Evolutionary conservation across 2,113 vertebrate species (phyloP), one percentile per base, ranked within the genome.

Genomic region (Otolemur garnettii): DNA sequence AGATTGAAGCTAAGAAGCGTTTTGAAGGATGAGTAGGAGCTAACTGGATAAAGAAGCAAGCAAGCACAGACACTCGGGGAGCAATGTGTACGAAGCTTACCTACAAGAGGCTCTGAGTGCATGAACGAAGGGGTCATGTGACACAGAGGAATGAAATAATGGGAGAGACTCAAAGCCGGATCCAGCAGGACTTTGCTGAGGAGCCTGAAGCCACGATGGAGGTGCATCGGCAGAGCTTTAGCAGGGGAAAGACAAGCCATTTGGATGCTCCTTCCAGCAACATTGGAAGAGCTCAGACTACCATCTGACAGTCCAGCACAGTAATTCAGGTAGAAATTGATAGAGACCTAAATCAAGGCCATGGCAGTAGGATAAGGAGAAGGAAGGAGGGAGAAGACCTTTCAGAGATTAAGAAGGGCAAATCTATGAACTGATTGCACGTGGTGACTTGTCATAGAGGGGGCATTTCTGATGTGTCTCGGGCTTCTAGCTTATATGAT

Each of bases 11-110:
- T 21, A 7, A 82, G 30, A 62, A 81, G 30, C n/a, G 38, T 26
- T 96, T 74, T 92, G 62, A 95, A 93, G 79, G 45, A n/a, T 45
- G 50, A 71, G 33, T 74, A 55, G 62, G 86, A 85, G 72, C 57
- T 69, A 86, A 50, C 45, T 71, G 38, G 13, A 64, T 35, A 69
- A 30, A 89, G 45, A 78, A 59, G 74, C 13, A 3, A 91, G 35
- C 72, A 94, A 18, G 33, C 13, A 77, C 26, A 1, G 17, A 88
- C 30, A 3, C 26, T 59, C 15, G 38, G 45, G 17, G 30, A 42
- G 17, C 15, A 17, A 60, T 26, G 7, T 45, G 7, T 60, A 4
- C 38, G n/a, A 77, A 86, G 55, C 28, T 69, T 85, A 78, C 2
- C 14, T 28, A 28, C 0, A 5, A 71, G 64, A 38, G 14, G 38